phyloP scores from a whole-genome alignment of 1,140 invertebrate genomes.

The Cydia pomonella region DNA sequence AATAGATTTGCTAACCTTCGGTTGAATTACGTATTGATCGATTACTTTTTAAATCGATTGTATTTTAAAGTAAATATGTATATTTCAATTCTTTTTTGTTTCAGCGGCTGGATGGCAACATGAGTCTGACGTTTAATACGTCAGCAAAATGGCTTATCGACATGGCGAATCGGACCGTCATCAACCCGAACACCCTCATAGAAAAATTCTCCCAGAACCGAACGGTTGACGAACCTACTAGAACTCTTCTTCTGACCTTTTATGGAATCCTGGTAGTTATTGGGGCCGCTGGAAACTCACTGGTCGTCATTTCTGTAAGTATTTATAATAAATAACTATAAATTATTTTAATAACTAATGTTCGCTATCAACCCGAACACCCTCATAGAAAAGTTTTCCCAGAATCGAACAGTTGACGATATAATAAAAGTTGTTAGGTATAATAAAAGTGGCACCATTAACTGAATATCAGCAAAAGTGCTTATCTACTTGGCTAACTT shows the following conservation, averaged over 20 bases:
- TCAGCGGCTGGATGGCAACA: slow-evolving; percentile 62
- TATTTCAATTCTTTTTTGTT: slow-evolving; percentile 48
- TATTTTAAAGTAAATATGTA: no score
- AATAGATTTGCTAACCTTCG: no score
- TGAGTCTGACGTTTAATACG: slow-evolving; percentile 65
- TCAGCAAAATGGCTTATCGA: slow-evolving; percentile 74
- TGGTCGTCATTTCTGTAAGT: slow-evolving; percentile 89
- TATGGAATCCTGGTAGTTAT: slow-evolving; percentile 89
- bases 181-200: slow-evolving; percentile 78
- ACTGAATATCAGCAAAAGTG: no score
- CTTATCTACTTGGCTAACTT: no score
- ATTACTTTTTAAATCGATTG: no score
- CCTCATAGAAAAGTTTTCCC: slow-evolving; percentile 81
- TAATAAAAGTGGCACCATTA: no score
- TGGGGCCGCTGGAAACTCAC: slow-evolving; percentile 88
- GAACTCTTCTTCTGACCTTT: slow-evolving; percentile 84
- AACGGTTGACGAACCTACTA: slow-evolving; percentile 84
- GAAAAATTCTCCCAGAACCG: slow-evolving; percentile 84
- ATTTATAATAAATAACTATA: slow-evolving; percentile 35
- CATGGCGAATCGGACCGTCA: slow-evolving; percentile 63
- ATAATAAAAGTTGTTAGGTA: no score
- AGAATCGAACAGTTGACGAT: slow-evolving; percentile 80
- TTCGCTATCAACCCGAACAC: slow-evolving; percentile 75
- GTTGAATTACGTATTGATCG: no score
- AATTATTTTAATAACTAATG: slow-evolving; percentile 44